These are phyloP conservation scores for Spea hammondii DNA, from an alignment of 2,797 vertebrate species.

Conservation along the genomic window DNA sequence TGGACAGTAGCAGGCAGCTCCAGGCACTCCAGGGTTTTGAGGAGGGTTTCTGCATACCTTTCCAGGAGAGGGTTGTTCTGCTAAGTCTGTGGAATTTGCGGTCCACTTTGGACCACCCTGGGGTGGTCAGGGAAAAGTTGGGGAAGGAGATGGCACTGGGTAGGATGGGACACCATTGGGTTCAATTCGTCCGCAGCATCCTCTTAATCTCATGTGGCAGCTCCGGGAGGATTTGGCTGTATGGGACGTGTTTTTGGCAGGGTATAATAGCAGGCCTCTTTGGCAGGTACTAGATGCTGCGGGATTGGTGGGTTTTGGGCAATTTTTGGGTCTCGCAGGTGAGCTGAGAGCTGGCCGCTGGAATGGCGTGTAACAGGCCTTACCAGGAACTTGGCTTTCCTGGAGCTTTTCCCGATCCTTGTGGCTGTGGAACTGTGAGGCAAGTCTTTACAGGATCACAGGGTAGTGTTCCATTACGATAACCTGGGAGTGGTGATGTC, in stretches of 20 bases:
- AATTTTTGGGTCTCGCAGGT: background rate
- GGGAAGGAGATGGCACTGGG: background rate
- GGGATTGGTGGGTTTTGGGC: background rate
- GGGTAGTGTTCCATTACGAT: too few relatives aligned
- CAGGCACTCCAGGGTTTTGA: background rate
- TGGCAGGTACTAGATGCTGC: background rate
- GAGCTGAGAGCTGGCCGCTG: background rate
- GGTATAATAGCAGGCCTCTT: background rate
- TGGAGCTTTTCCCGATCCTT: background rate
- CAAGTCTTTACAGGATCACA: too few relatives aligned
- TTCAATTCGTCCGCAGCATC: background rate
- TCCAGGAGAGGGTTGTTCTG: background rate
- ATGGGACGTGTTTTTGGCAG: background rate
- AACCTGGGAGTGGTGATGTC: too few relatives aligned
- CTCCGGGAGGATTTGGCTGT: background rate
- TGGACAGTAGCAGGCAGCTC: too few relatives aligned
- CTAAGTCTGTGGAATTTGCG: too few relatives aligned
- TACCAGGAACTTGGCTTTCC: background rate
- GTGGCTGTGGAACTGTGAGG: background rate
- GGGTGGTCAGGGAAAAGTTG: background rate
- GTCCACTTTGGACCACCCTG: too few relatives aligned
- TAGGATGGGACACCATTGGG: background rate
- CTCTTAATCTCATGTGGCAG: background rate
- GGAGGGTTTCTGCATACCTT: background rate
- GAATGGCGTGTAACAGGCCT: background rate